phyloP scores from a whole-genome alignment of 2,888 invertebrate species.

The Cephonodes hylas region DNA sequence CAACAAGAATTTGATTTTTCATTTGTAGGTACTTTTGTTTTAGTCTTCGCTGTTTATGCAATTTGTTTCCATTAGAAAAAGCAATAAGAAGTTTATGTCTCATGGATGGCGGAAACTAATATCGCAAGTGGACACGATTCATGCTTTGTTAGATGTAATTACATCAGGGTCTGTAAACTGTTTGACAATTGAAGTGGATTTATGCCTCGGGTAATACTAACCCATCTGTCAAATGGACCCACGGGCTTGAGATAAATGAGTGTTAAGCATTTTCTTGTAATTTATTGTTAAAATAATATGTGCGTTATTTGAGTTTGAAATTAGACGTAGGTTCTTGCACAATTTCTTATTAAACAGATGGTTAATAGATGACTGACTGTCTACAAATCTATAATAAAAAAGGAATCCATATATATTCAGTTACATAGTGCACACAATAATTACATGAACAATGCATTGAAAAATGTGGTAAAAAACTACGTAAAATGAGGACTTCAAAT shows the following conservation, averaged over 20 bases:
- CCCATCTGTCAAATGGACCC: background rate
- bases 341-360: too few relatives aligned
- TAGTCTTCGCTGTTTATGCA: too few relatives aligned
- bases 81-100: background rate
- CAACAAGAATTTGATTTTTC: too few relatives aligned
- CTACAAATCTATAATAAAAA: too few relatives aligned
- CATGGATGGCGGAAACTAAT: background rate
- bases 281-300: background rate
- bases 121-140: background rate
- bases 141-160: conserved; percentile 13
- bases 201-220: background rate
- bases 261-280: background rate
- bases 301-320: background rate
- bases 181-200: background rate
- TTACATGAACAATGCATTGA: too few relatives aligned
- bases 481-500: too few relatives aligned
- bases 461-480: too few relatives aligned
- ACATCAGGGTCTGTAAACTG: conserved; percentile 2
- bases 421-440: too few relatives aligned
- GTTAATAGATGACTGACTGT: too few relatives aligned
- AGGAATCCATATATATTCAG: too few relatives aligned
- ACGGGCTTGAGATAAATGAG: background rate
- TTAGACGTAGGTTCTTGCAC: too few relatives aligned
- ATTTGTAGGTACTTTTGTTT: too few relatives aligned
- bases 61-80: background rate